phyloP scores from a whole-genome alignment of 2,888 invertebrate genomes.

The Strigamia maritima region DNA sequence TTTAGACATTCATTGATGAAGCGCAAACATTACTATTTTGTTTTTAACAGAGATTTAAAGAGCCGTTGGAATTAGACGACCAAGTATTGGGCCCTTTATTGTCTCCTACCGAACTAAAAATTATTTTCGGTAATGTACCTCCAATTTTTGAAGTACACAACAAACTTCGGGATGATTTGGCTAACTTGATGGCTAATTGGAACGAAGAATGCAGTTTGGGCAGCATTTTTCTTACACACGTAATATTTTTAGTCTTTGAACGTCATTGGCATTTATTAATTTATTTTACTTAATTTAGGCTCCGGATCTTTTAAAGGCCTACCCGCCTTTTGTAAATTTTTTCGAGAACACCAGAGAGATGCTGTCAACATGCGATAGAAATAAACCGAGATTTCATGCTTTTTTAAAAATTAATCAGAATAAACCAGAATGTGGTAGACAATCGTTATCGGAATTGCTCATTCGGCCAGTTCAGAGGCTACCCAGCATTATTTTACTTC shows the following conservation, averaged over 20 bases:
- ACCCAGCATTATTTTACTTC: conserved; percentile 89
- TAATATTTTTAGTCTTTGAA: conserved; percentile 48
- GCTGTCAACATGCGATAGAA: conserved; percentile 82
- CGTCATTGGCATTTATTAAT: not conserved
- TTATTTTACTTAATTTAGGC: conserved; percentile 55
- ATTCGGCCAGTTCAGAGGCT: conserved; percentile 97
- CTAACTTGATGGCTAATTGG: conserved; percentile 72
- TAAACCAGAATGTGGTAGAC: conserved; percentile 91
- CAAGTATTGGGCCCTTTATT: conserved; percentile 75
- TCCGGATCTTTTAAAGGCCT: conserved; percentile 84
- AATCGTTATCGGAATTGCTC: conserved; percentile 90
- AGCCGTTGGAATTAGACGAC: conserved; percentile 81
- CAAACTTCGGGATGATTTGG: conserved; percentile 64
- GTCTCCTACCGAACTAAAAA: conserved; percentile 86
- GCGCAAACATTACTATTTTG: not conserved
- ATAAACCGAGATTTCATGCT: conserved; percentile 94
- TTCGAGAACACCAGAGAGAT: conserved; percentile 96
- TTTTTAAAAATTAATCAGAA: conserved; percentile 71
- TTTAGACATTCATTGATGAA: not conserved
- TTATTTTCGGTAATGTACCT: conserved; percentile 92
- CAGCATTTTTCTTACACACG: conserved; percentile 78
- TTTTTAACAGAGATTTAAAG: conserved; percentile 73
- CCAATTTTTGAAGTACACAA: conserved; percentile 92
- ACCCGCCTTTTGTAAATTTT: conserved; percentile 97
- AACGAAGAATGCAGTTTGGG: conserved; percentile 83